A percentile compares a stretch with the other conserved stretches of the same genome.
Evolutionary conservation across 2,797 vertebrate species (phyloP).

Genomic region (Tenualosa ilisha): DNA sequence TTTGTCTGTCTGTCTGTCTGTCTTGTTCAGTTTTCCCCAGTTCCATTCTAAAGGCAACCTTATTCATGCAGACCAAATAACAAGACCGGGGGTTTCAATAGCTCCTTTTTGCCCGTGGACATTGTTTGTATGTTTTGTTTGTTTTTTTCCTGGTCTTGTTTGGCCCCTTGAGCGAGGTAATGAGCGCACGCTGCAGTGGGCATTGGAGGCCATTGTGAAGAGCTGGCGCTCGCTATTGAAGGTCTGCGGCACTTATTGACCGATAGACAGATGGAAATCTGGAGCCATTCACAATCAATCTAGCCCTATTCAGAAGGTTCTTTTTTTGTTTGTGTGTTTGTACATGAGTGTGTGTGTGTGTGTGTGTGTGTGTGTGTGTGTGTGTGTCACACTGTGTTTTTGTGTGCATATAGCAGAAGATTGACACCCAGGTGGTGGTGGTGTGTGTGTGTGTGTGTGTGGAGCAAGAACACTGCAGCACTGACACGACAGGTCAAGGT

Average conservation of each 20-base stretch:
- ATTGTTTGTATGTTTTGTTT: background rate
- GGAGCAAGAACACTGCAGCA: background rate
- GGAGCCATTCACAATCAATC: background rate
- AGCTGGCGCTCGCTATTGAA: background rate
- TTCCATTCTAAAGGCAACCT: background rate
- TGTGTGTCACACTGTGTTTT: no score
- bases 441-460: background rate
- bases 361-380: no score
- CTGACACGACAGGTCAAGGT: background rate
- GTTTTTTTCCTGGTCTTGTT: background rate
- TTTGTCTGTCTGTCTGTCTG: conserved; percentile 34
- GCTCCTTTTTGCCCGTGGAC: background rate
- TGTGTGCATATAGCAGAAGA: no score
- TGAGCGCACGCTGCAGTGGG: background rate
- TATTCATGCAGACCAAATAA: background rate
- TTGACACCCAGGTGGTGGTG: no score
- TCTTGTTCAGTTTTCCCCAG: conserved; percentile 27
- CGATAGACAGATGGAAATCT: background rate
- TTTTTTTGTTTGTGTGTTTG: background rate
- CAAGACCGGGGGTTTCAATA: background rate
- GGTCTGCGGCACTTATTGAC: background rate
- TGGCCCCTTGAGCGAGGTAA: background rate
- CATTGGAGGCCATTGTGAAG: background rate
- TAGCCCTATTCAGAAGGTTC: background rate
- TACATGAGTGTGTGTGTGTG: no score